Conservation (phyloP, 2,888 invertebrate genomes). For the Pseudoips prasinana region DNA sequence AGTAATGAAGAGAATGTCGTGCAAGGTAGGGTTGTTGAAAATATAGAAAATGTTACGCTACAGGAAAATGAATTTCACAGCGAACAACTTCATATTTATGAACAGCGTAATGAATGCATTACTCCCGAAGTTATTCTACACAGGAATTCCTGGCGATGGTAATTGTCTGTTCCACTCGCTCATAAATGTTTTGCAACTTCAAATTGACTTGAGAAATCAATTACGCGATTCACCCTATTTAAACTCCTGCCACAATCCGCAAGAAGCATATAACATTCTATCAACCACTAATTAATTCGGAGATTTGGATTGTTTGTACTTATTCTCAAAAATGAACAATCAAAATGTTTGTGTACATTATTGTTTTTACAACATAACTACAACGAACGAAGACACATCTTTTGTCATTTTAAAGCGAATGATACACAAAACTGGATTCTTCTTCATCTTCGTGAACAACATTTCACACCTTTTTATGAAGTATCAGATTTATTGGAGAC, state of each 20-base stretch:
- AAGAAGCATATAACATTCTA: constrained; percentile 41
- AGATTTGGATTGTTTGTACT: constrained; percentile 45
- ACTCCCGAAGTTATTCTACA: constrained; percentile 20
- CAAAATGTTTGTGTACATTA: constrained; percentile 49
- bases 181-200: constrained; percentile 42
- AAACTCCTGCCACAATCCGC: constrained; percentile 45
- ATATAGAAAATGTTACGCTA: constrained; percentile 27
- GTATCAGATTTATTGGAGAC: constrained; percentile 35
- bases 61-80: constrained; percentile 28
- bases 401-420: constrained; percentile 46
- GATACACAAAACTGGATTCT: constrained; percentile 44
- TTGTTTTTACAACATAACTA: constrained; percentile 33
- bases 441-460: constrained; percentile 38
- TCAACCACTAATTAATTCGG: constrained; percentile 39
- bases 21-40: constrained; percentile 28
- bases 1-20: constrained; percentile 35
- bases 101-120: constrained; percentile 24
- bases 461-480: constrained; percentile 31
- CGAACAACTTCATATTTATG: constrained; percentile 23
- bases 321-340: constrained; percentile 43
- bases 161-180: constrained; percentile 35
- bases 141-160: constrained; percentile 35
- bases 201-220: constrained; percentile 42
- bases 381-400: constrained; percentile 36
- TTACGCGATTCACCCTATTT: constrained; percentile 45